Evolutionary conservation across 2,888 invertebrate genomes (phyloP), one percentile per base, ranked within the genome.

Genomic region (Quadroppia sp.): DNA sequence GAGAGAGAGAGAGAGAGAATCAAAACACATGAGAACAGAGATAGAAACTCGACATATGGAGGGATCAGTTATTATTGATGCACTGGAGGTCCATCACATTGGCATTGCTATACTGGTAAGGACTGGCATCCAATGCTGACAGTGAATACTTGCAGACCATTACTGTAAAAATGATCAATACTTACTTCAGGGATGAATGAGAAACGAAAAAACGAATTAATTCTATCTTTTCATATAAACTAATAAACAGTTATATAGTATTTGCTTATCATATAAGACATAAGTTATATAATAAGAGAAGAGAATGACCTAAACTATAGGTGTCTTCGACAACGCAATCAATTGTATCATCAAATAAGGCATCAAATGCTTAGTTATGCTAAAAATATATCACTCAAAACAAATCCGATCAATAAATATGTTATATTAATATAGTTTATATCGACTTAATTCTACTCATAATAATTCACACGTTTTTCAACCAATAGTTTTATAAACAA

Each of bases 21-120:
- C 20, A 64, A 64, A 64, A 64, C 64, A 36, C 64, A 36, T 64
- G 36, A 64, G 64, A 64, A 36, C 32, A 64, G 7, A 36, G 64
- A 64, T 64, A 64, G 64, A 64, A 64, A 64, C 32, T n/a, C 67
- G 67, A 67, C 67, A 67, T 67, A 67, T 67, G 67, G 67, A 67
- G 40, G 67, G 67, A 67, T 67, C 67, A 67, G 67, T 67, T 67
- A 67, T 67, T 67, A 67, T 67, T 67, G 67, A 67, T 67, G 67
- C 67, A 30, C 61, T 61, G 61, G 61, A 32, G 61, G 61, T 61
- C 61, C 61, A 61, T 61, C 32, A 32, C 61, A 30, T 32, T 61
- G 61, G 28, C 61, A 50, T 30, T 32, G 59, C 59, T 59, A 1
- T 32, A 59, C 28, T 59, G 20, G n/a, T 50, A 7, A 4, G 50